Percentiles rank a stretch among this genome's conserved stretches.
phyloP scores from a whole-genome alignment of 2,113 vertebrate species.

The Corydoras sp. region DNA sequence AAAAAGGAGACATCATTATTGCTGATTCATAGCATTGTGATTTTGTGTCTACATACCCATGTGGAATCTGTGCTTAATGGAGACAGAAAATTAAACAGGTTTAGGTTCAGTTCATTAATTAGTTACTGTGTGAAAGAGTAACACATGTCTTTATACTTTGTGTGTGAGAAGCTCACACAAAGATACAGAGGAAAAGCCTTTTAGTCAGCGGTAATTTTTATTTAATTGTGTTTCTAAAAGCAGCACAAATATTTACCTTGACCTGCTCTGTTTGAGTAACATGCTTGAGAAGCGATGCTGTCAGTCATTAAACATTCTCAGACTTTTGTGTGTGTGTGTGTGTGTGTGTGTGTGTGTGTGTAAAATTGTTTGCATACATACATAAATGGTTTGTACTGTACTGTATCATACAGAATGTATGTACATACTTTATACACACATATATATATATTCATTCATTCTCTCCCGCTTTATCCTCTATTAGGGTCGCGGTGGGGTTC shows the following conservation, averaged over 20 bases:
- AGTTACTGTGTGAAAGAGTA: constrained; percentile 38
- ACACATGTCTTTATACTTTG: constrained; percentile 13
- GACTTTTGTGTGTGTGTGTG: constrained; percentile 13
- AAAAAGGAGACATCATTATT: no score
- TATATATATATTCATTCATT: no score
- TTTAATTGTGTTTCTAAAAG: constrained; percentile 53
- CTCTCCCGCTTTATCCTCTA: no score
- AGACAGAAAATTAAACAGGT: constrained; percentile 19
- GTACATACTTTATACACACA: no score
- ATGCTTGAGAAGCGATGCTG: constrained; percentile 32
- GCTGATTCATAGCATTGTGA: no score
- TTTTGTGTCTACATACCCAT: not conserved
- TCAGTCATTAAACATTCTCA: constrained; percentile 14
- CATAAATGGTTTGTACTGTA: no score
- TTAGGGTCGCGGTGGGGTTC: no score
- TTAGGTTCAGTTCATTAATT: constrained; percentile 51
- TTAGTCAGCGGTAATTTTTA: constrained; percentile 53
- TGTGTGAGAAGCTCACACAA: constrained; percentile 16
- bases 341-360: constrained; percentile 21
- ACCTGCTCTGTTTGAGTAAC: constrained; percentile 46
- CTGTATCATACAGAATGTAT: no score
- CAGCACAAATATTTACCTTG: constrained; percentile 49
- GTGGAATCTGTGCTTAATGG: not conserved
- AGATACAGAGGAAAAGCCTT: constrained; percentile 47
- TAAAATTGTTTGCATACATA: not conserved